Conservation (phyloP, 2,797 vertebrate genomes). For the Iguana delicatissima region DNA sequence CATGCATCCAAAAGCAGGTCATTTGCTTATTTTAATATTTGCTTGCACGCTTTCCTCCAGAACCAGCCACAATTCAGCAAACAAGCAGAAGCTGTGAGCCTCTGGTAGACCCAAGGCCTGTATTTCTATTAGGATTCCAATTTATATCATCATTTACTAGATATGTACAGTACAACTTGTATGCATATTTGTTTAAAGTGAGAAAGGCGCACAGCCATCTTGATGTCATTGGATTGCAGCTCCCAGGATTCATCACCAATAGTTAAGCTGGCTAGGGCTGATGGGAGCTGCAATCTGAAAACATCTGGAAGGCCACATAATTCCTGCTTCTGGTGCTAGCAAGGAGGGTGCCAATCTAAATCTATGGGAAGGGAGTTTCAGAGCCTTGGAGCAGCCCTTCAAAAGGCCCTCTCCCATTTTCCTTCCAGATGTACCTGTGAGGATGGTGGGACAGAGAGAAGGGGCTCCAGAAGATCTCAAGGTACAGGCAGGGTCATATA, state of each 20-base stretch:
- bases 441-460: too few relatives aligned
- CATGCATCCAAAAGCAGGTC: background rate
- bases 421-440: too few relatives aligned
- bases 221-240: background rate
- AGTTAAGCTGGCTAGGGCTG: background rate
- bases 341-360: too few relatives aligned
- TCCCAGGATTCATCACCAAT: background rate
- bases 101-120: background rate
- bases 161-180: background rate
- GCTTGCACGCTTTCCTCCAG: background rate
- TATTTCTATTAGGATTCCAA: accelerated
- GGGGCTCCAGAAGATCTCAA: too few relatives aligned
- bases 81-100: background rate
- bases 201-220: background rate
- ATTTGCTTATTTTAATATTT: conserved; percentile 28
- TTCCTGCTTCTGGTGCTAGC: too few relatives aligned
- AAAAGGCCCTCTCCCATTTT: too few relatives aligned
- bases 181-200: background rate
- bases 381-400: too few relatives aligned
- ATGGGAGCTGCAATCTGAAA: background rate
- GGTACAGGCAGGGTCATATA: too few relatives aligned
- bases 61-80: background rate
- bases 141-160: conserved; percentile 11
- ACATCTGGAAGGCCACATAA: background rate
- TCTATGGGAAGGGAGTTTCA: too few relatives aligned